Base-by-base conservation (phyloP, 2,797 vertebrate species). In the Tokudaia muenninki region DNA sequence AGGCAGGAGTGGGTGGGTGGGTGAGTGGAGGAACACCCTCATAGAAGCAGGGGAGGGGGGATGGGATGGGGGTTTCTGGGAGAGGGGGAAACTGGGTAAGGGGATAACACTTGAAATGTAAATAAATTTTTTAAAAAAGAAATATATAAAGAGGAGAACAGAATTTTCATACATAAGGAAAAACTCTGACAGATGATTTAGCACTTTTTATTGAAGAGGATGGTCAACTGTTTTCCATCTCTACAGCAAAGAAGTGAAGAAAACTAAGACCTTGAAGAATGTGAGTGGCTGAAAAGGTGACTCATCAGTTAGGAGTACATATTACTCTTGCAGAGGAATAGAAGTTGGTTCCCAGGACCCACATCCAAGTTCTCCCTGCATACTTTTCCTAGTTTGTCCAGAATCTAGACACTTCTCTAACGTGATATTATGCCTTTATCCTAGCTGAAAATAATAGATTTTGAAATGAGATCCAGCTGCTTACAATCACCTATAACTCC, bases 151-250 rank as follows among this genome's bases (percentile, higher is more conserved):
- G 67, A 92, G 87, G 74, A 63, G 34, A 94, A 80, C 1, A 57
- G 24, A 41, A 84, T 84, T 92, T 84, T 90, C 63, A 81, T 47
- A 92, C 34, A 74, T 24, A 80, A 83, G 50, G 24, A 57, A 52
- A 89, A 87, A 75, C 75, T 31, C 13, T 31, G 87, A 67, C 61
- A 83, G 21, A 44, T 88, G 80, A 90, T 90, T 90, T 94, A 93
- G 59, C 59, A 77, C 80, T 34, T 91, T 94, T 37, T 9, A 16
- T 22, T 65, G 74, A 92, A 94, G 63, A 63, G 47, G 41, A 75
- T 89, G 47, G 81, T 22, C n/a, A 84, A 72, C 34, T 87, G n/a
- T 84, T 96, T 88, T 84, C 70, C 50, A 94, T 29, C 82, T 94
- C 70, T 95, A 44, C 24, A 52, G 79, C 26, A 87, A 93, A 94